Evolutionary conservation across 2,888 invertebrate genomes (phyloP), one percentile per base, ranked within the genome.

Genomic region (Nasonia oneida): DNA sequence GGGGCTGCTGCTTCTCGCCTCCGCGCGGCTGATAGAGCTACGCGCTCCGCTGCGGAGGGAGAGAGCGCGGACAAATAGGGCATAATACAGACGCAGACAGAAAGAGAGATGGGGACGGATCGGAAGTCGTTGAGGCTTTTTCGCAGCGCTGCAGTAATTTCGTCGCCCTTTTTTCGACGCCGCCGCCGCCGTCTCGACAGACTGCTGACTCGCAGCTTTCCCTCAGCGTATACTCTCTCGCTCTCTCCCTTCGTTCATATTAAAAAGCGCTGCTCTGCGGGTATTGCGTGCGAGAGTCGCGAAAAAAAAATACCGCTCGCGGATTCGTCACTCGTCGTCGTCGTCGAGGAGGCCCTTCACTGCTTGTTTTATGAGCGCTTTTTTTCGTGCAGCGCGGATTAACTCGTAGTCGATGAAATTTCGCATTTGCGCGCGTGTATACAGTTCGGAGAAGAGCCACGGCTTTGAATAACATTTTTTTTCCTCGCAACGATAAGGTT

Each of bases 191-290:
- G 39, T 29, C 39, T n/a, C 33, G 42, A 37, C 3, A 83, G 73
- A 83, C 76, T 83, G 86, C 86, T 86, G 86, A 86, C 64, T 83
- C n/a, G 86, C 86, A 14, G 75, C 74, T 80, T 83, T 86, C n/a
- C 57, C 57, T 61, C n/a, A 14, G 8, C 61, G 4, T 18, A 0
- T 18, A 47, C 37, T 14, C 78, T 61, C 75, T 57, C 57, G 33
- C 37, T 14, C 79, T 61, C 75, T 57, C 57, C 8, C 29, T 37
- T 29, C 42, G 74, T 70, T 57, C 70, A 83, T 83, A 82, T 86
- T 83, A 86, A 83, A 86, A 86, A 23, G 29, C 29, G 74, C 47
- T 10, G 12, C 33, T 67, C 67, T 67, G 67, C 33, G 33, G 67
- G 33, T 67, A 61, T 61, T 61, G 57, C 57, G 57, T 42, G 0